Conservation (phyloP, 2,797 vertebrate species). For the Astyanax mexicanus region DNA sequence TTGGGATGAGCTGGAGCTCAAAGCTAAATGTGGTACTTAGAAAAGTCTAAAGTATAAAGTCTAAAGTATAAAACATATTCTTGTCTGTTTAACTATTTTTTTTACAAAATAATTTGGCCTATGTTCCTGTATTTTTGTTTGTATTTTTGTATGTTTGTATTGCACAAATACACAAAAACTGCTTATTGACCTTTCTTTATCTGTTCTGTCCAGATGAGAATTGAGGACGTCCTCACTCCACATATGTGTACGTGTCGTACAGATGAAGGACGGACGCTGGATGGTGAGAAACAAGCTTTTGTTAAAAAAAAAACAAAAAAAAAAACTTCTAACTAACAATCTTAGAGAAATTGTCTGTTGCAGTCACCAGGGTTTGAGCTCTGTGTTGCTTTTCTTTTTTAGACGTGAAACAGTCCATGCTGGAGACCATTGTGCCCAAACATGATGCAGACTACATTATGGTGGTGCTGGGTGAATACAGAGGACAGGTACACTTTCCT, state of each 20-base stretch:
- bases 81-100: too few species aligned
- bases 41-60: too few species aligned
- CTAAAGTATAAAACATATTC: too few species aligned
- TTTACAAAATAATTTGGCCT: too few species aligned
- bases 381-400: not conserved
- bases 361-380: not conserved
- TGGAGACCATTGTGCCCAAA: constrained; percentile 90
- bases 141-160: too few species aligned
- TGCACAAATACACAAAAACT: too few species aligned
- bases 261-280: constrained; percentile 85
- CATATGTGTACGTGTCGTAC: constrained; percentile 86
- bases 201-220: constrained; percentile 78
- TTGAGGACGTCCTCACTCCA: constrained; percentile 88
- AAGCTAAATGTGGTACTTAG: too few species aligned
- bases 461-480: constrained; percentile 79
- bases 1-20: too few species aligned
- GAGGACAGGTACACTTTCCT: constrained; percentile 69
- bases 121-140: too few species aligned
- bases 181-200: not conserved
- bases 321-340: too few species aligned
- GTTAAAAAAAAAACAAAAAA: too few species aligned
- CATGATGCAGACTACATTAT: constrained; percentile 72
- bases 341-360: not conserved
- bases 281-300: constrained; percentile 74
- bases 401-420: constrained; percentile 88